Percentiles rank a stretch among this genome's conserved stretches.
Evolutionary conservation across 2,113 vertebrate genomes (phyloP).

Genomic region (Lota lota): DNA sequence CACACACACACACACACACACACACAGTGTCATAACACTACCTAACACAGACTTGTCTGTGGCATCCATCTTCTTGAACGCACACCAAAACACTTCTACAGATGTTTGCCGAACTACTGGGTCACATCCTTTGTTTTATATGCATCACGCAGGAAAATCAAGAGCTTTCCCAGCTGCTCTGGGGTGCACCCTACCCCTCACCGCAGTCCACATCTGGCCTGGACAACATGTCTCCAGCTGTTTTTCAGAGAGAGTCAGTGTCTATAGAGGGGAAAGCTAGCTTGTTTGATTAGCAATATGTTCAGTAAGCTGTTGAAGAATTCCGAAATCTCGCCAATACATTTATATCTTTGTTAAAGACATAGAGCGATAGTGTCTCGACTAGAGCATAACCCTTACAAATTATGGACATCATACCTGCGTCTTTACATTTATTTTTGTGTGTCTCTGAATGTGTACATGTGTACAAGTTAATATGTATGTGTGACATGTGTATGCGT

Average conservation of each 20-base stretch:
- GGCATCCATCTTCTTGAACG: background rate
- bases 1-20: background rate
- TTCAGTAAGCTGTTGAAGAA: background rate
- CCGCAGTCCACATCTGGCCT: constrained; percentile 31
- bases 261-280: background rate
- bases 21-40: background rate
- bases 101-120: constrained; percentile 8
- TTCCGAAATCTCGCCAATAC: no score
- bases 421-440: background rate
- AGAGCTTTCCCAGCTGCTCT: background rate
- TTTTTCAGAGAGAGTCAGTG: background rate
- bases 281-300: background rate
- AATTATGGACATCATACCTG: no score
- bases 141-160: background rate
- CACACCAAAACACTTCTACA: background rate
- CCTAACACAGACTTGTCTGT: background rate
- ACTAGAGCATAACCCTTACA: no score
- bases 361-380: no score
- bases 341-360: no score
- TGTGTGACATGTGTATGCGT: background rate
- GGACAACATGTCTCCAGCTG: background rate
- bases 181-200: background rate
- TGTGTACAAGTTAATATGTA: background rate
- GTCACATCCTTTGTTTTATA: constrained; percentile 40
- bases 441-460: background rate